These are phyloP conservation scores for Drosophila pullipes DNA, from an alignment of 2,888 invertebrate genomes.

Conservation along the genomic window DNA sequence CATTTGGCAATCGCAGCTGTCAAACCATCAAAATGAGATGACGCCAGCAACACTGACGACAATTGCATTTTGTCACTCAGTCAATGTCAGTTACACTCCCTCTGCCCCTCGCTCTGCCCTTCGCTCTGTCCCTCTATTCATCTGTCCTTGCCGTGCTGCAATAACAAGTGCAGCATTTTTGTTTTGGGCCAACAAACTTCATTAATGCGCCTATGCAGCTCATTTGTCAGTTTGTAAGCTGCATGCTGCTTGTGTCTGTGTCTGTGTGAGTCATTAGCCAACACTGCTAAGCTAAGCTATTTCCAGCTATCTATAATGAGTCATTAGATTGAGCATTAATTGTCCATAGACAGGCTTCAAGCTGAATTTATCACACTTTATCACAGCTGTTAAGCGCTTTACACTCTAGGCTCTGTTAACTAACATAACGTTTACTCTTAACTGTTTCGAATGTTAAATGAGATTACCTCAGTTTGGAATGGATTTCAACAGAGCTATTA, in stretches of 20 bases:
- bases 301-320: constrained; percentile 1
- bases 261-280: constrained; percentile 23
- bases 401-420: background rate
- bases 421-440: background rate
- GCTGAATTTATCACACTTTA: background rate
- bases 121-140: background rate
- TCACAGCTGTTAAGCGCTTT: background rate
- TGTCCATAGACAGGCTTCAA: background rate
- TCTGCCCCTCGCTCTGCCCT: background rate
- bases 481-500: background rate
- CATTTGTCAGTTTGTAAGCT: constrained; percentile 14
- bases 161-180: constrained; percentile 27
- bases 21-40: constrained; percentile 73
- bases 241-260: constrained; percentile 7
- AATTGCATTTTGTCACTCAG: constrained; percentile 59
- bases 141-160: background rate
- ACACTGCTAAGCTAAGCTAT: constrained; percentile 10
- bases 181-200: constrained; percentile 44
- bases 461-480: background rate
- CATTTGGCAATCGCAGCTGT: constrained; percentile 61
- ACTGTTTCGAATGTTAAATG: background rate
- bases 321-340: background rate
- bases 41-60: constrained; percentile 56
- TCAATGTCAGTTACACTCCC: background rate
- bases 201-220: constrained; percentile 48